Evolutionary conservation across 2,797 vertebrate genomes (phyloP).

Genomic region (Fratercula arctica): DNA sequence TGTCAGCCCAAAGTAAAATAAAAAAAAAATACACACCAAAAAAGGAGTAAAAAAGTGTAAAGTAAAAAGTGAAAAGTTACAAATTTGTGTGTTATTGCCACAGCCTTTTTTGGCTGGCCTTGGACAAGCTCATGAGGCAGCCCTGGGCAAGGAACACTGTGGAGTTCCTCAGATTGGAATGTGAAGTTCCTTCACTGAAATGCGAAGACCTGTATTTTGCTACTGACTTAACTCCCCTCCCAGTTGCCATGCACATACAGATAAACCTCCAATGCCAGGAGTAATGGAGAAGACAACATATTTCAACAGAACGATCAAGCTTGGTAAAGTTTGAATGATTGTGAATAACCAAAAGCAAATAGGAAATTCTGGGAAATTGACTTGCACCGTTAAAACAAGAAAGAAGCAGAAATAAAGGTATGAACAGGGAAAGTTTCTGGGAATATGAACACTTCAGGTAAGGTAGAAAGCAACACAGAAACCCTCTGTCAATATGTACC

Average conservation of each 20-base stretch:
- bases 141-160: background rate
- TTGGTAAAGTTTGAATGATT: background rate
- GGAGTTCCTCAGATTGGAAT: background rate
- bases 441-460: background rate
- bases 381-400: background rate
- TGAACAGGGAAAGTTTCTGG: background rate
- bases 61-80: background rate
- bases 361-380: background rate
- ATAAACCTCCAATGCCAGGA: background rate
- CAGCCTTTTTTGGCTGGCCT: background rate
- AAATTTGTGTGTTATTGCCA: background rate
- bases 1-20: background rate
- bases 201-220: background rate
- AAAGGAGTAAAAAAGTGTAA: background rate
- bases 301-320: background rate
- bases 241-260: background rate
- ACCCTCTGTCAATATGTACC: background rate
- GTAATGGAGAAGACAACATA: accelerated
- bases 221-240: background rate
- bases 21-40: background rate
- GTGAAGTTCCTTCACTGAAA: background rate
- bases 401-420: background rate
- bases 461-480: background rate
- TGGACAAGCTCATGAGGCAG: background rate
- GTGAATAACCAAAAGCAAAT: background rate